These are phyloP conservation scores for Hycleus cichorii DNA, from an alignment of 1,140 invertebrate species.

Conservation along the genomic window DNA sequence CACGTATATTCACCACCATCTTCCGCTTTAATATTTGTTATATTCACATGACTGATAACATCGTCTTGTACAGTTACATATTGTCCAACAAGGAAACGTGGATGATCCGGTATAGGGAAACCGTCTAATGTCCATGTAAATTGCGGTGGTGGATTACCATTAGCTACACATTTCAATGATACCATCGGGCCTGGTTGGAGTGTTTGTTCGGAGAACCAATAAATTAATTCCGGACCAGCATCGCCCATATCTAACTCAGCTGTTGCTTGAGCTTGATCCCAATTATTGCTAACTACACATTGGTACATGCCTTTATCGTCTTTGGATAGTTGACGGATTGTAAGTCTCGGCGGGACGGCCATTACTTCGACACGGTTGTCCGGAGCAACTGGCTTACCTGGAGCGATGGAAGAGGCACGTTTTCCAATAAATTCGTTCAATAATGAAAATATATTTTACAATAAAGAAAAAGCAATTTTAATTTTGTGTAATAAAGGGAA, in stretches of 20 bases:
- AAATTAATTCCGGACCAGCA: constrained; percentile 74
- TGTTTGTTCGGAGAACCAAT: constrained; percentile 86
- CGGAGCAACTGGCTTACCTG: constrained; percentile 53
- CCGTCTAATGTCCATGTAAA: constrained; percentile 84
- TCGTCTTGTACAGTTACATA: constrained; percentile 87
- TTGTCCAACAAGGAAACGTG: constrained; percentile 78
- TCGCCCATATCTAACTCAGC: constrained; percentile 77
- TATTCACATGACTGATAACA: constrained; percentile 91
- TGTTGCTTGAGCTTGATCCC: constrained; percentile 75
- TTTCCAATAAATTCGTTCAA: not conserved
- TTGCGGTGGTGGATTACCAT: constrained; percentile 84
- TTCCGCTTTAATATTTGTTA: constrained; percentile 78
- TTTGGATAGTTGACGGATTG: constrained; percentile 61
- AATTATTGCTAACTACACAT: constrained; percentile 79
- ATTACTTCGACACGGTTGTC: constrained; percentile 52
- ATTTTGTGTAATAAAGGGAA: too few relatives aligned
- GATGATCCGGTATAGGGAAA: constrained; percentile 67
- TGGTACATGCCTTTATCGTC: constrained; percentile 85
- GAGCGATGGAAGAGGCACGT: not conserved
- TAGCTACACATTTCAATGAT: constrained; percentile 83
- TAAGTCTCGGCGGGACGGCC: constrained; percentile 47
- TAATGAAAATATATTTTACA: not conserved
- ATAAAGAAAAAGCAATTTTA: too few relatives aligned
- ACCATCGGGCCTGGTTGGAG: constrained; percentile 80
- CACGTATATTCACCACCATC: constrained; percentile 90